Evolutionary conservation across 2,888 invertebrate species (phyloP).

Genomic region (Sisyra nigra): DNA sequence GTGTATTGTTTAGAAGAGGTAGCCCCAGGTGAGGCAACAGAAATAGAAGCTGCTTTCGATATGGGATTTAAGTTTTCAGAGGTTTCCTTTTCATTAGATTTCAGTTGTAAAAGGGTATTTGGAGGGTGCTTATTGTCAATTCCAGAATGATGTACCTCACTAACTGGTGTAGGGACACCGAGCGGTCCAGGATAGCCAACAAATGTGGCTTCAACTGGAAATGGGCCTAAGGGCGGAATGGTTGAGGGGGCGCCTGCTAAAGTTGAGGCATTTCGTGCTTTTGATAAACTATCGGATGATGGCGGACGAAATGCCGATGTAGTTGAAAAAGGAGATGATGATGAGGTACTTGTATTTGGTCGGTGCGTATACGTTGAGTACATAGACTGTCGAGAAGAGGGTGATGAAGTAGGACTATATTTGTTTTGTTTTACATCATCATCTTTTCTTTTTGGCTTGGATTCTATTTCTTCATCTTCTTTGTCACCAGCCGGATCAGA

Average conservation of each 20-base stretch:
- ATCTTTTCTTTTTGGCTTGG: conserved; percentile 30
- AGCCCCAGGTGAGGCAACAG: conserved; percentile 25
- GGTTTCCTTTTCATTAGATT: conserved; percentile 17
- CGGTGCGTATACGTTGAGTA: conserved; percentile 23
- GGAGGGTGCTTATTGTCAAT: conserved; percentile 28
- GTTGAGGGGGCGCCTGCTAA: conserved; percentile 19
- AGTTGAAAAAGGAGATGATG: conserved; percentile 47
- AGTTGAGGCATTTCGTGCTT: conserved; percentile 20
- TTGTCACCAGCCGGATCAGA: conserved; percentile 51
- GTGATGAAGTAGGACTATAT: conserved; percentile 16
- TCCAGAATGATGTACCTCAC: conserved; percentile 19
- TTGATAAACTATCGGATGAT: conserved; percentile 40
- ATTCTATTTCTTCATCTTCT: conserved; percentile 39
- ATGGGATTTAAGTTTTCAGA: conserved; percentile 16
- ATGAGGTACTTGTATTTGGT: conserved; percentile 18
- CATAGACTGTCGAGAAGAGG: conserved; percentile 28
- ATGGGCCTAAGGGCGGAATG: conserved; percentile 36
- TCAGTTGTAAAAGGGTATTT: conserved; percentile 16
- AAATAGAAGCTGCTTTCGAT: conserved; percentile 14
- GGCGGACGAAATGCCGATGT: conserved; percentile 71
- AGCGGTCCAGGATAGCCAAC: conserved; percentile 45
- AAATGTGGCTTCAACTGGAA: conserved; percentile 55
- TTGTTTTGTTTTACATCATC: conserved; percentile 29
- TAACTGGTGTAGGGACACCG: conserved; percentile 22
- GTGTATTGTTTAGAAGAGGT: conserved; percentile 65